phyloP scores from a whole-genome alignment of 2,888 invertebrate genomes.

The Hetaerina titia region DNA sequence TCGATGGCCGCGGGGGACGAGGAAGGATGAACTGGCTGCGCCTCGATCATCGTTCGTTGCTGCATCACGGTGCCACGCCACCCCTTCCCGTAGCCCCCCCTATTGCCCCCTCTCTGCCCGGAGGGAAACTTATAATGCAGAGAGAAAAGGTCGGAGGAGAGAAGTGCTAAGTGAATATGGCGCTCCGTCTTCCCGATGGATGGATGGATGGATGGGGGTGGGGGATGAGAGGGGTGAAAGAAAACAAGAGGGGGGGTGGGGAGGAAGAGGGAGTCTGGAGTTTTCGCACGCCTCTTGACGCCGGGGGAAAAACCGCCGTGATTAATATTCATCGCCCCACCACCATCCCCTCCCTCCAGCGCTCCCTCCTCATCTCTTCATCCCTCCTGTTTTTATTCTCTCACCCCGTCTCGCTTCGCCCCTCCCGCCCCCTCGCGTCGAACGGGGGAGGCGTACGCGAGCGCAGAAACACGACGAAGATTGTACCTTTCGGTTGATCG shows the following conservation, averaged over 20 bases:
- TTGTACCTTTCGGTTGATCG: slow-evolving; percentile 7
- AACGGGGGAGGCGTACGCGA: not conserved
- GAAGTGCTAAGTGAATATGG: slow-evolving; percentile 1
- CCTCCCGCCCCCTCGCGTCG: not conserved
- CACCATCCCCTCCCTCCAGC: not conserved
- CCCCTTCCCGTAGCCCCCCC: too few relatives aligned
- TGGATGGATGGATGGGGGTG: not conserved
- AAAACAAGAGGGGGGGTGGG: too few relatives aligned
- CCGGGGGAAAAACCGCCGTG: not conserved
- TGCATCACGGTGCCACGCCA: too few relatives aligned
- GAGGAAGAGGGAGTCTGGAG: not conserved
- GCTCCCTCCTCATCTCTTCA: too few relatives aligned
- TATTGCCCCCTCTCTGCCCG: too few relatives aligned
- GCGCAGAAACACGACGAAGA: not conserved
- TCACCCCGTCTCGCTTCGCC: not conserved
- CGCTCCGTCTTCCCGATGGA: not conserved
- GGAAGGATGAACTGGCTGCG: not conserved
- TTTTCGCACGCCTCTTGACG: not conserved
- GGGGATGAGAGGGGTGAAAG: too few relatives aligned
- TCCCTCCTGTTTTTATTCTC: too few relatives aligned
- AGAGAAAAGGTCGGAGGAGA: not conserved
- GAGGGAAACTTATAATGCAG: too few relatives aligned
- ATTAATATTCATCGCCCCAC: not conserved
- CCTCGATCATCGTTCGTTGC: too few relatives aligned
- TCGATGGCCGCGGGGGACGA: not conserved